Conservation (phyloP, 2,888 invertebrate species). For the Melanargia galathea region DNA sequence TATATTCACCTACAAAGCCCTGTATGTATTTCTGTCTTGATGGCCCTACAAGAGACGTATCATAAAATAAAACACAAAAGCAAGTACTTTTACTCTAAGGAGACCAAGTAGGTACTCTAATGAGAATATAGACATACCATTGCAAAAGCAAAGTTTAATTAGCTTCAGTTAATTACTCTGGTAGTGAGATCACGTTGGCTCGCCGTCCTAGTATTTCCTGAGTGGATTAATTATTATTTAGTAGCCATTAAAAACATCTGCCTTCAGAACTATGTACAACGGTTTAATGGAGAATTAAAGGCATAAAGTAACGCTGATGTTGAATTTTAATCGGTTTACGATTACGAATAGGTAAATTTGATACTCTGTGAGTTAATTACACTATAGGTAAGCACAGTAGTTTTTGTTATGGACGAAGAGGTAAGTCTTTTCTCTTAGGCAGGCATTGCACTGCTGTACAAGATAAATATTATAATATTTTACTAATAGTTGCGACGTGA, state of each 20-base stretch:
- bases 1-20: too few relatives aligned
- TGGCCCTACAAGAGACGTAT: too few relatives aligned
- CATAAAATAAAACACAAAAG: too few relatives aligned
- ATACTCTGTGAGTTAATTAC: neutral
- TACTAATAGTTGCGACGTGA: too few relatives aligned
- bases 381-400: too few relatives aligned
- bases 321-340: conserved; percentile 13
- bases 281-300: conserved; percentile 13
- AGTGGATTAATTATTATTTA: conserved; percentile 22
- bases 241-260: conserved; percentile 20
- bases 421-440: too few relatives aligned
- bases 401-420: too few relatives aligned
- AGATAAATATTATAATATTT: too few relatives aligned
- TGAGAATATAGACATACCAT: neutral
- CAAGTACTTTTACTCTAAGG: too few relatives aligned
- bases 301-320: neutral
- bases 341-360: neutral
- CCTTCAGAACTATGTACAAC: conserved; percentile 19
- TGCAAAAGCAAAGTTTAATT: conserved; percentile 16
- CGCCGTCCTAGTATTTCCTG: conserved; percentile 9
- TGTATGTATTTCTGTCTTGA: too few relatives aligned
- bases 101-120: neutral
- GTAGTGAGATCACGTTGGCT: conserved; percentile 10
- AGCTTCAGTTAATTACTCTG: conserved; percentile 4
- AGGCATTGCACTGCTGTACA: too few relatives aligned